Base-by-base conservation (phyloP, 2,797 vertebrate species). In the Coluber constrictor region DNA sequence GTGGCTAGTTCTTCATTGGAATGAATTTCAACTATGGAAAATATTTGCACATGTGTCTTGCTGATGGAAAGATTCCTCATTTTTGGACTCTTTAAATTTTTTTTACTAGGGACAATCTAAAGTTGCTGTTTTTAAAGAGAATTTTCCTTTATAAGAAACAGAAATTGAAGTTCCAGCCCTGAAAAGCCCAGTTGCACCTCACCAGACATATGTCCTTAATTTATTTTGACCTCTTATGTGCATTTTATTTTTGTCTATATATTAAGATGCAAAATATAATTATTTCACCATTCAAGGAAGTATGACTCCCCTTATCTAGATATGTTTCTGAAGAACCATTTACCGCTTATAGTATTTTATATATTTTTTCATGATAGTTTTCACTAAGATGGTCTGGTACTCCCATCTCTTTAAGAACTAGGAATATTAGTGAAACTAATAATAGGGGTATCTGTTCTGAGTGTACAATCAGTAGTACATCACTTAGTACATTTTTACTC, bases 401-500 rank as follows among this genome's bases (percentile, higher is more conserved):
- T 51, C 47, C 47, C 47, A 51, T 51, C 47, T 51, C 47, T 51
- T 51, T 51, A 51, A 51, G 47, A 51, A 51, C 47, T 51, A 8
- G 47, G 93, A 96, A 96, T 25, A 86, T 61, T 79, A 96, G 93
- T 91, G 29, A 88, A 94, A 91, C 51, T 92, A 37, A 95, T 11
- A 87, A 94, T 27, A 95, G 91, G 95, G 93, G 95, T 93, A 61
- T 95, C 87, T 95, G 92, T 95, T 94, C 95, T 92, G 93, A 94
- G 86, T 91, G 94, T 96, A 95, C 70, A 97, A 97, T 95, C 94
- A 95, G 94, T 89, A 37, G 95, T 95, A 97, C 97, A 94, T 96
- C 0, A 91, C 94, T 96, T 96, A 96, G 96, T 97, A 97, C 87
- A 96, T 96, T 97, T 97, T 97, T 96, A 96, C 90, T 90, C 96